Base-by-base conservation (phyloP, 92 coral and sea anemone genomes). In the Epizoanthus illoricatus region DNA sequence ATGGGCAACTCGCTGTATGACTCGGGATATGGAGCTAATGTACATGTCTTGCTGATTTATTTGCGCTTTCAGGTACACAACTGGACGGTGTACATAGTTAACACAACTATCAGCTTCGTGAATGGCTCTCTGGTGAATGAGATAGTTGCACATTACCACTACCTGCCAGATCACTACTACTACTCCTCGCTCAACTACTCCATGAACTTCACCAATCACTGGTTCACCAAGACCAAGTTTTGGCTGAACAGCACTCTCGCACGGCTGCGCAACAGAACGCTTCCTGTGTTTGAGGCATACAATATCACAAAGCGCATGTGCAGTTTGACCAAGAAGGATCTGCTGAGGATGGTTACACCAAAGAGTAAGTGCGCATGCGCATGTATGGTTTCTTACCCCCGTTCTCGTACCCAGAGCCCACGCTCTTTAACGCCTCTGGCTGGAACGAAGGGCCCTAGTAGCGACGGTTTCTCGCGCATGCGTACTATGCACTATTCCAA, bases 61-160 rank as follows among this genome's bases (percentile, higher is more conserved):
- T 57, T 74, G 33, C 58, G 12, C 42, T 18, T 76, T 36, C 49
- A 76, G 81, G 69, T 85, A 59, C 86, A 87, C 70, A 81, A 81
- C 56, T 21, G 62, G 55, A 76, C 91, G 0, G 61, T 63, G 36
- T 19, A 23, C 47, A 41, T 81, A 65, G 65, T 88, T 43, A 88
- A 90, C 72, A 41, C 84, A 4, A 85, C 94, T 20, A 84, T 83
- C 69, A 85, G 94, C 64, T 76, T 88, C 47, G 84, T 90, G 11
- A 88, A 90, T 43, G 91, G 91, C 5, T 88, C 94, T 21, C 84
- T 90, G 79, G 91, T 88, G 36, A 81, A 85, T 45, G 80, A 90
- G 65, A 88, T 87, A 19, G 82, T 88, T 3, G 20, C n/a, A 23
- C 85, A 71, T 28, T 56, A 87, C 73, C 66, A 64, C 33, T 45